These are phyloP conservation scores for Trochalopteron elliotii DNA, from an alignment of 2,113 vertebrate genomes.

Conservation along the genomic window DNA sequence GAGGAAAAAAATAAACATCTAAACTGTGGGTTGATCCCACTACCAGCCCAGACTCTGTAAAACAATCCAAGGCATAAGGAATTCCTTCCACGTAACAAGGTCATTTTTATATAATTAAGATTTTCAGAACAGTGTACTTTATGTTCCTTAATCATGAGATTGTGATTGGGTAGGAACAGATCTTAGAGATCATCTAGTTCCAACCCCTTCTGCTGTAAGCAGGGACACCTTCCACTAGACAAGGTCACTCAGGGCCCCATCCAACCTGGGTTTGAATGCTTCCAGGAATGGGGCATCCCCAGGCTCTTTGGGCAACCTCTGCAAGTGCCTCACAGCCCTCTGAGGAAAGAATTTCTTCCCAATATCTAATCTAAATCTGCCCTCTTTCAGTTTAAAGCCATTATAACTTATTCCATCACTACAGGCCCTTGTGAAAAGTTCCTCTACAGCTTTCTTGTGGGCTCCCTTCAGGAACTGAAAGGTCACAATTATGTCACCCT, in stretches of 20 bases:
- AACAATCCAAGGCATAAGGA: neutral
- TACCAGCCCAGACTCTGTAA: neutral
- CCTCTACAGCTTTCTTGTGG: neutral
- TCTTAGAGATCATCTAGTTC: neutral
- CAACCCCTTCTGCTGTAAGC: neutral
- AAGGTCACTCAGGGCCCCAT: neutral
- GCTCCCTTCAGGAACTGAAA: neutral
- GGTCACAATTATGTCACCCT: neutral
- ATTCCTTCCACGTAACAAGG: neutral
- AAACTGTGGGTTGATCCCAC: neutral
- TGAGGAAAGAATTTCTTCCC: neutral
- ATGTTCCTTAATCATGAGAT: neutral
- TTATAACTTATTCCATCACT: neutral
- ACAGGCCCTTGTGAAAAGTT: neutral
- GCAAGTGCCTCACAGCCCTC: neutral
- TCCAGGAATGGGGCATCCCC: neutral
- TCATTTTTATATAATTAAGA: neutral
- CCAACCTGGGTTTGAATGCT: neutral
- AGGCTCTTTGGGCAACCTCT: neutral
- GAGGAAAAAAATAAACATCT: neutral
- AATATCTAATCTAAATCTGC: neutral
- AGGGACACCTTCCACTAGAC: neutral
- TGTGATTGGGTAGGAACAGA: neutral
- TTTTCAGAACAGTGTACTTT: neutral
- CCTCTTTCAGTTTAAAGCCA: neutral